phyloP scores from a whole-genome alignment of 2,888 invertebrate species.

The Sinotaia quadrata region DNA sequence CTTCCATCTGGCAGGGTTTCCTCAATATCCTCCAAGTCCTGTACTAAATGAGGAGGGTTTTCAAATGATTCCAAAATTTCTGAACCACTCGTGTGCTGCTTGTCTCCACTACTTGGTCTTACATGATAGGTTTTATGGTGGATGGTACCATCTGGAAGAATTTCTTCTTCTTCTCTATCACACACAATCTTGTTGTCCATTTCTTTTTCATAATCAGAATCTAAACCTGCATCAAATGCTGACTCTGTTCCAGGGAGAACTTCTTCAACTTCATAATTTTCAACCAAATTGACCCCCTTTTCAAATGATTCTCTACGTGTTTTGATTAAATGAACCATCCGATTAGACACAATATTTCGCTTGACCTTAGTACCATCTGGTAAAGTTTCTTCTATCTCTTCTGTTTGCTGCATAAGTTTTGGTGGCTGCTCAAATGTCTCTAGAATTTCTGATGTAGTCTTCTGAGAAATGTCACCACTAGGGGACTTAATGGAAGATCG shows the following conservation, averaged over 20 bases:
- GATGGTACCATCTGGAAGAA: constrained; percentile 61
- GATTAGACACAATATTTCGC: neutral
- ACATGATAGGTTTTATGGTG: constrained; percentile 52
- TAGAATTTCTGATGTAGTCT: no score
- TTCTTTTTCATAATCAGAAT: constrained; percentile 33
- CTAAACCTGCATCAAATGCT: neutral
- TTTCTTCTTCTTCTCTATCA: no score
- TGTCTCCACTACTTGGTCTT: constrained; percentile 47
- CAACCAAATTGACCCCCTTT: neutral
- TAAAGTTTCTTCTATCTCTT: no score
- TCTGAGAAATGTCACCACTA: constrained; percentile 48
- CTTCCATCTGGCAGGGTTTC: constrained; percentile 58
- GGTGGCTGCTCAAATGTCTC: no score
- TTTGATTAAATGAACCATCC: neutral
- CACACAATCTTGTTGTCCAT: constrained; percentile 46
- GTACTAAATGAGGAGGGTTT: constrained; percentile 42
- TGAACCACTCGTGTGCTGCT: constrained; percentile 43
- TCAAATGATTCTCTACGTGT: neutral
- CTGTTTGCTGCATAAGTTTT: no score
- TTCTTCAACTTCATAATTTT: neutral
- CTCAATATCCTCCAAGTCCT: constrained; percentile 53
- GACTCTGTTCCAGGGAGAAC: neutral
- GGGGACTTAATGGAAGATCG: constrained; percentile 54
- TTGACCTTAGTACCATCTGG: no score
- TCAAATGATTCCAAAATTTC: constrained; percentile 49